Percentiles rank a stretch among this genome's conserved stretches.
Evolutionary conservation across 2,113 vertebrate species (phyloP).

Genomic region (Ramphastos sulfuratus): DNA sequence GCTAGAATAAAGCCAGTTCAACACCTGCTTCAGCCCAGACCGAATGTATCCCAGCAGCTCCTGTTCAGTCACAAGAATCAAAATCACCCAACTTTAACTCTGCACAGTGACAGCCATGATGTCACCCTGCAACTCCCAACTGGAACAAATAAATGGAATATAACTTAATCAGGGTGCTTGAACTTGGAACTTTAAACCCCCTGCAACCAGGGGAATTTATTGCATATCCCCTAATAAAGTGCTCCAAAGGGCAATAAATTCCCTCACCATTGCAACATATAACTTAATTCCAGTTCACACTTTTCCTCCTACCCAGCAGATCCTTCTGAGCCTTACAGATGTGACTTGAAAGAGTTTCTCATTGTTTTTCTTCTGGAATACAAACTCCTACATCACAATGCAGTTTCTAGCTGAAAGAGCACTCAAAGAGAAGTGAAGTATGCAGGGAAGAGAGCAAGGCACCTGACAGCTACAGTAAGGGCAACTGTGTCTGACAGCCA

Average conservation of each 20-base stretch:
- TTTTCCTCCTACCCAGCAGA: not conserved
- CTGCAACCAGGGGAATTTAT: not conserved
- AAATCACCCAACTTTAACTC: not conserved
- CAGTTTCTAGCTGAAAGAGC: not conserved
- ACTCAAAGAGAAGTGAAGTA: not conserved
- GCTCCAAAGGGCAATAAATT: not conserved
- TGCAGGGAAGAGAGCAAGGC: not conserved
- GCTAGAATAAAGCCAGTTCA: not conserved
- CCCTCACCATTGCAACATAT: not conserved
- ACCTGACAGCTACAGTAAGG: not conserved
- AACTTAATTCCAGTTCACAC: not conserved
- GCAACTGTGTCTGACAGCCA: accelerated
- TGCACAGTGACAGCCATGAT: not conserved
- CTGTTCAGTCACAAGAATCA: not conserved
- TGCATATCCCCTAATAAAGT: not conserved
- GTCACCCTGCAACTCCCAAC: not conserved
- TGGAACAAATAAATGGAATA: not conserved
- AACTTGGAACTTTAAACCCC: not conserved
- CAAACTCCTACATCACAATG: not conserved
- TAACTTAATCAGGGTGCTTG: not conserved
- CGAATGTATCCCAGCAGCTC: not conserved
- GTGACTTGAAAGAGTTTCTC: not conserved
- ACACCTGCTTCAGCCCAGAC: not conserved
- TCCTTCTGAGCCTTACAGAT: not conserved
- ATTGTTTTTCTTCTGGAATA: not conserved